Conservation (phyloP, 2,888 invertebrate species). For the Apodemia mormo region DNA sequence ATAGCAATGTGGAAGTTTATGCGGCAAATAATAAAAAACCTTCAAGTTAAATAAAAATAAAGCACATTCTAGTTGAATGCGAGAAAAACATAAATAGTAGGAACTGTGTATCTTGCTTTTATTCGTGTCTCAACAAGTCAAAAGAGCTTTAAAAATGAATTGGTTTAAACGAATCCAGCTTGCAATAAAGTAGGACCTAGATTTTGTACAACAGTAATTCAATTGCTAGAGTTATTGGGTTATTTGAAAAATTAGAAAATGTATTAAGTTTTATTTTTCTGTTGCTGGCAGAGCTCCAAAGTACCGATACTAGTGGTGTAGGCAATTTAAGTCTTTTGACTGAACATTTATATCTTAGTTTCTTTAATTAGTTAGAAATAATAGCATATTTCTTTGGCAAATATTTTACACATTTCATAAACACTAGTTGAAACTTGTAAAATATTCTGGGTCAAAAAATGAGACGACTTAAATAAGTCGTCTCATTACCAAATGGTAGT, state of each 20-base stretch:
- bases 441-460: too few species aligned
- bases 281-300: slow-evolving; percentile 1
- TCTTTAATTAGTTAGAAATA: too few species aligned
- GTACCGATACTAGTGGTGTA: background rate
- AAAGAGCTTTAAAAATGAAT: slow-evolving; percentile 39
- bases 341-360: too few species aligned
- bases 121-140: slow-evolving; percentile 35
- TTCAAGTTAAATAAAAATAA: too few species aligned
- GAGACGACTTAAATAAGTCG: too few species aligned
- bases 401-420: too few species aligned
- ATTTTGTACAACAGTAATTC: slow-evolving; percentile 23
- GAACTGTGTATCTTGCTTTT: slow-evolving; percentile 20
- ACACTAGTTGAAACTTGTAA: too few species aligned
- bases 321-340: background rate
- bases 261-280: slow-evolving; percentile 14
- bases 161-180: slow-evolving; percentile 31
- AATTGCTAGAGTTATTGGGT: slow-evolving; percentile 25
- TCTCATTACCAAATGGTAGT: too few species aligned
- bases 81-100: slow-evolving; percentile 26
- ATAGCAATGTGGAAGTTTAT: too few species aligned
- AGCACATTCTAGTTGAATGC: background rate
- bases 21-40: too few species aligned
- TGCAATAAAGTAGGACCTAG: slow-evolving; percentile 30
- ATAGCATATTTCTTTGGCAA: too few species aligned
- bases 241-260: slow-evolving; percentile 24